Conservation (phyloP, 1,140 invertebrate genomes). For the Pogonognathellus flavescens region DNA sequence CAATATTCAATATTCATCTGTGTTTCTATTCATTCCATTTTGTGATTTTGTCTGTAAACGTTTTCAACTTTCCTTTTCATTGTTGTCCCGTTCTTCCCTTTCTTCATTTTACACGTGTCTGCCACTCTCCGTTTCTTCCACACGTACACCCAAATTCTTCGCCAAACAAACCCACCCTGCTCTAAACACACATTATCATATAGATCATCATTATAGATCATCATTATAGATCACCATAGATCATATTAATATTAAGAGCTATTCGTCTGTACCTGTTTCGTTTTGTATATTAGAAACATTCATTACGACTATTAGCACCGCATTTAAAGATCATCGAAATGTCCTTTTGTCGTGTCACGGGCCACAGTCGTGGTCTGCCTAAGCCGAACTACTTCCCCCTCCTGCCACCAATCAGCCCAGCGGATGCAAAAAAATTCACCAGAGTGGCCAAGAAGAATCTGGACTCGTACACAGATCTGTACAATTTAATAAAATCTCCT, state of each 20-base stretch:
- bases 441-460: constrained; percentile 30
- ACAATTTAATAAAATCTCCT: constrained; percentile 13
- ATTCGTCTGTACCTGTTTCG: too few relatives aligned
- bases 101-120: background rate
- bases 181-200: too few relatives aligned
- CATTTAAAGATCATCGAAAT: too few relatives aligned
- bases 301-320: too few relatives aligned
- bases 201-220: too few relatives aligned
- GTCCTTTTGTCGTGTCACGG: constrained; percentile 81
- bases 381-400: constrained; percentile 88
- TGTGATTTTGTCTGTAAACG: constrained; percentile 45
- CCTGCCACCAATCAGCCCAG: constrained; percentile 83
- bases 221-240: too few relatives aligned
- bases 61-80: constrained; percentile 10
- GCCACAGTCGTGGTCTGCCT: constrained; percentile 82
- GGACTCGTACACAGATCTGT: constrained; percentile 16
- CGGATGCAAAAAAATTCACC: constrained; percentile 78
- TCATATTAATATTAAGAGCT: too few relatives aligned
- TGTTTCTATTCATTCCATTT: constrained; percentile 50
- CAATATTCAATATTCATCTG: too few relatives aligned
- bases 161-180: too few relatives aligned
- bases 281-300: too few relatives aligned
- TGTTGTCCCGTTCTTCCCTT: background rate
- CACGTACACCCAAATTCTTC: background rate
- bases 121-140: background rate